Base-by-base conservation (phyloP, 1,140 invertebrate genomes). In the Amyelois transitella region DNA sequence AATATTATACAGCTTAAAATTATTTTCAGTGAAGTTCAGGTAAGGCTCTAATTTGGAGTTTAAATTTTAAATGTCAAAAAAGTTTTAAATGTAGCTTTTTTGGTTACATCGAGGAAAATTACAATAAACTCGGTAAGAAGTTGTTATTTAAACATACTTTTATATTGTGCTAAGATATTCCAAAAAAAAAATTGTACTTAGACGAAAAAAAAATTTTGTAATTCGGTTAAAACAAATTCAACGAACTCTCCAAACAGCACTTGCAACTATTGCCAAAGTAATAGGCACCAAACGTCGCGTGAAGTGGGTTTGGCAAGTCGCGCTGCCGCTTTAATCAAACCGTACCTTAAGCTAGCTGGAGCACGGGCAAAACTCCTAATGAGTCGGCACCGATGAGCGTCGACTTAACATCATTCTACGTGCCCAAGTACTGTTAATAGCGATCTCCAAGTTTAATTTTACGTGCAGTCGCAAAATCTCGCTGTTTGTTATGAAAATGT, bases 231-330 rank as follows among this genome's bases (percentile, higher is more conserved):
- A n/a, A n/a, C n/a, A n/a, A n/a, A n/a, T n/a, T n/a, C n/a, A n/a
- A n/a, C n/a, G n/a, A n/a, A n/a, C n/a, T n/a, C 32, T 38, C 14
- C 18, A 50, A 51, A 57, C 47, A 57, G 8, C 32, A 14, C 32
- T 12, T 8, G 25, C n/a, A 12, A 14, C 12, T 38, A 38, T 38
- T 38, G 32, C 32, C 32, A 38, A 38, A 38, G 32, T 38, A 38
- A 38, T 38, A 14, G 24, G 21, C 20, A 21, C 63, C 63, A 55
- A 69, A 62, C 67, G 68, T 74, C 69, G 71, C 66, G 64, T 80
- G 54, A 76, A 82, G 79, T 77, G 74, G 71, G 77, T 79, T 77
- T 84, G 79, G 81, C 77, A 75, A 69, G 68, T 68, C 72, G 64
- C 62, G 53, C 60, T 62, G 74, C 69, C 73, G 74, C 66, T 78